A percentile compares a stretch with the other conserved stretches of the same genome.
These are phyloP conservation scores for Donacobius atricapilla DNA, from an alignment of 2,113 vertebrate species.

Conservation along the genomic window DNA sequence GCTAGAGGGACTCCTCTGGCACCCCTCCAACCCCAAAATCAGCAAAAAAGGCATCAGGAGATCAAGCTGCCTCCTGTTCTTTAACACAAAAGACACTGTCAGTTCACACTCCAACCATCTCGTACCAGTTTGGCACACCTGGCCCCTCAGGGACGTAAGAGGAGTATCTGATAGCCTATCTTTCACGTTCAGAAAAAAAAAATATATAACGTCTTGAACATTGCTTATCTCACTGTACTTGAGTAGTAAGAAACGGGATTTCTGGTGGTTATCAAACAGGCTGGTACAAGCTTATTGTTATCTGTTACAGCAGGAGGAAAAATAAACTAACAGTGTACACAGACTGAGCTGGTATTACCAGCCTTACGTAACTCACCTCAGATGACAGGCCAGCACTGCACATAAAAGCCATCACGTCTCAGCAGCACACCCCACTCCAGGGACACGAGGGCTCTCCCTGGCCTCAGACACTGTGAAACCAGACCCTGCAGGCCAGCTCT, in stretches of 20 bases:
- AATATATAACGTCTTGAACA: neutral
- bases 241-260: neutral
- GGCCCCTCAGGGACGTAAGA: neutral
- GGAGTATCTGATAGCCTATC: neutral
- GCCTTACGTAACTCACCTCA: neutral
- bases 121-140: neutral
- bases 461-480: neutral
- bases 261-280: neutral
- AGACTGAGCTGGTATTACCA: neutral
- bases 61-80: neutral
- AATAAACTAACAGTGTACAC: neutral
- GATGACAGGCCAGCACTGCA: neutral
- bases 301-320: neutral
- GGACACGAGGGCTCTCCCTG: accelerated
- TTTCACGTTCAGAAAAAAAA: neutral
- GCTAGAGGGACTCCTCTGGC: neutral
- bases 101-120: neutral
- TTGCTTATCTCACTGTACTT: neutral
- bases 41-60: neutral
- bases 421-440: neutral
- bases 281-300: neutral
- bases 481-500: neutral
- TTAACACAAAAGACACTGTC: neutral
- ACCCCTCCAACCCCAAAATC: neutral
- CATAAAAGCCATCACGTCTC: neutral